Conservation (phyloP, 2,113 vertebrate genomes). For the Crotalus helleri region DNA sequence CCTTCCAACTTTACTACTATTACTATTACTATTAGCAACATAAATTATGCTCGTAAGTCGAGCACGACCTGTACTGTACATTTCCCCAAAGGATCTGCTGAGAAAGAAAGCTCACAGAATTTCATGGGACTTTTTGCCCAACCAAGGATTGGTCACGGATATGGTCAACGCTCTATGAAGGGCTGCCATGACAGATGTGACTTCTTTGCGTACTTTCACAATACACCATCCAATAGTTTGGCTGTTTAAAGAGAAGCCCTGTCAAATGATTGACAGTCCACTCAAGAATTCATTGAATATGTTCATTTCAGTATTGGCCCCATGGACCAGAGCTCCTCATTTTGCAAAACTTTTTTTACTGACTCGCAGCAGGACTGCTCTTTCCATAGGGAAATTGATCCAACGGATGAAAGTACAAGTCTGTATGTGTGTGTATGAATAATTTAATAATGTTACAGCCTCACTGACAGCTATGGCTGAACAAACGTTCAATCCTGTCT, state of each 20-base stretch:
- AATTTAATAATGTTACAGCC: background rate
- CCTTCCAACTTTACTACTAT: too few relatives aligned
- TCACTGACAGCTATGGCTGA: background rate
- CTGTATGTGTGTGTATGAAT: background rate
- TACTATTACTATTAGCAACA: too few relatives aligned
- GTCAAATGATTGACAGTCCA: constrained; percentile 23
- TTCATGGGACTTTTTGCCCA: too few relatives aligned
- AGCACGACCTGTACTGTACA: too few relatives aligned
- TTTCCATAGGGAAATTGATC: constrained; percentile 36
- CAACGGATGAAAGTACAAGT: background rate
- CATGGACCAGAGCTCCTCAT: constrained; percentile 25
- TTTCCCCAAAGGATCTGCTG: too few relatives aligned
- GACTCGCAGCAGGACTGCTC: constrained; percentile 13
- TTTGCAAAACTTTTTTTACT: constrained; percentile 29
- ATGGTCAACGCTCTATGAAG: too few relatives aligned
- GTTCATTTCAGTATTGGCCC: constrained; percentile 31
- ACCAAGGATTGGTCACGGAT: too few relatives aligned
- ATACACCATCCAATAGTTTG: constrained; percentile 19
- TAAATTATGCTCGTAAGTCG: too few relatives aligned
- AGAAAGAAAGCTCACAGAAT: too few relatives aligned
- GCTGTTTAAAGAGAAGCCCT: constrained; percentile 22
- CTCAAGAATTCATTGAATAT: constrained; percentile 3
- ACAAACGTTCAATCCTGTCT: background rate
- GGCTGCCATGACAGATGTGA: too few relatives aligned
- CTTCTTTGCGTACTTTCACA: background rate